Evolutionary conservation across 1,140 invertebrate species (phyloP).

Genomic region (Atta colombica): DNA sequence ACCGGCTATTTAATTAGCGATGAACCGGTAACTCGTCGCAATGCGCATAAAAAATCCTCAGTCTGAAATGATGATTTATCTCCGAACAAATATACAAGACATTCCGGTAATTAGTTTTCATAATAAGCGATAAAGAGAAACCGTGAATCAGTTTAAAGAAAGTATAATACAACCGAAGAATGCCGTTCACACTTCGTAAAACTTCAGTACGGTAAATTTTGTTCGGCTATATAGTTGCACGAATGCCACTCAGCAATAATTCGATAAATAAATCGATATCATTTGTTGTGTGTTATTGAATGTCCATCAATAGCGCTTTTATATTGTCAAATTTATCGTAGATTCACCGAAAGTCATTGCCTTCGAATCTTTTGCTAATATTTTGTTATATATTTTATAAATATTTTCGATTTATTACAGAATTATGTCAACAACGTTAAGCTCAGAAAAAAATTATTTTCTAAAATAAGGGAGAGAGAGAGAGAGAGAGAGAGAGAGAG

Average conservation of each 20-base stretch:
- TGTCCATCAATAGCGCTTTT: not conserved
- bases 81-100: conserved; percentile 41
- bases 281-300: too few relatives aligned
- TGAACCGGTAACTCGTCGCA: conserved; percentile 12
- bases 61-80: conserved; percentile 13
- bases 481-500: too few relatives aligned
- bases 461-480: not conserved
- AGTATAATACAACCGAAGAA: not conserved
- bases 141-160: not conserved
- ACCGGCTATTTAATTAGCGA: conserved; percentile 71
- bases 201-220: conserved; percentile 23
- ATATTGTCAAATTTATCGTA: not conserved
- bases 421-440: not conserved
- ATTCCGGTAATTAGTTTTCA: conserved; percentile 68
- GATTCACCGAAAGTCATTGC: not conserved
- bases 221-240: not conserved
- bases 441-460: not conserved
- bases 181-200: conserved; percentile 16
- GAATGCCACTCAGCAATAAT: conserved; percentile 18
- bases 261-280: conserved; percentile 7
- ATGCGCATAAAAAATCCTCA: conserved; percentile 20
- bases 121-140: conserved; percentile 24
- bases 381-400: not conserved
- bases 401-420: not conserved
- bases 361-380: conserved; percentile 21